Conservation (phyloP, 1,140 invertebrate genomes). For the Drosophila suzukii region DNA sequence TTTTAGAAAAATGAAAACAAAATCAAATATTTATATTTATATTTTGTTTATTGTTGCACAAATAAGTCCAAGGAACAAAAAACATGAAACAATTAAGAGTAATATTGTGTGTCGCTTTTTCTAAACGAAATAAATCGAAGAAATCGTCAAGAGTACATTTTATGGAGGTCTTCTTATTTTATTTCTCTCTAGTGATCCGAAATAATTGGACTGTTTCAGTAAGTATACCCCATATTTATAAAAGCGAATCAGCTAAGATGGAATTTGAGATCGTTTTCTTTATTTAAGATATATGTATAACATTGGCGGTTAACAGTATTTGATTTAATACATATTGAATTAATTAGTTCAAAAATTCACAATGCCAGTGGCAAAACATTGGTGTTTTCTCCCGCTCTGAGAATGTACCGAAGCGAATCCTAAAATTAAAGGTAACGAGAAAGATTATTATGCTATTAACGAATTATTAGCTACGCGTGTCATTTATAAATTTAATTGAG, state of each 20-base stretch:
- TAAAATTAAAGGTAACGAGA: conserved; percentile 54
- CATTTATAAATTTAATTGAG: conserved; percentile 41
- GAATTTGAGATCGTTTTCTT: conserved; percentile 54
- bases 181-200: no score
- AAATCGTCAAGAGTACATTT: conserved; percentile 24
- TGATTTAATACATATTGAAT: conserved; percentile 47
- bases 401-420: conserved; percentile 32
- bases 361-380: conserved; percentile 25
- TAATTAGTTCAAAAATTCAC: conserved; percentile 34
- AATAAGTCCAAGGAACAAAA: conserved; percentile 37
- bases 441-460: conserved; percentile 36
- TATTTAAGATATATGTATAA: conserved; percentile 57
- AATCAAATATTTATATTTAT: conserved; percentile 47
- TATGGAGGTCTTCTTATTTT: no score
- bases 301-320: conserved; percentile 69
- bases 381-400: conserved; percentile 31
- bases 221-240: not conserved
- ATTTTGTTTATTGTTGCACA: conserved; percentile 65
- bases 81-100: conserved; percentile 23
- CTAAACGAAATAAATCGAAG: conserved; percentile 67
- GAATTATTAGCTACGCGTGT: conserved; percentile 25
- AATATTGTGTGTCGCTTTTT: conserved; percentile 71
- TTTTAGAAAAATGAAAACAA: conserved; percentile 28
- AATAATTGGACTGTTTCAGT: not conserved
- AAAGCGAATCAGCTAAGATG: not conserved